A percentile compares a stretch with the other conserved stretches of the same genome.
Evolutionary conservation across 2,888 invertebrate species (phyloP).

Genomic region (Penaeus monodon): DNA sequence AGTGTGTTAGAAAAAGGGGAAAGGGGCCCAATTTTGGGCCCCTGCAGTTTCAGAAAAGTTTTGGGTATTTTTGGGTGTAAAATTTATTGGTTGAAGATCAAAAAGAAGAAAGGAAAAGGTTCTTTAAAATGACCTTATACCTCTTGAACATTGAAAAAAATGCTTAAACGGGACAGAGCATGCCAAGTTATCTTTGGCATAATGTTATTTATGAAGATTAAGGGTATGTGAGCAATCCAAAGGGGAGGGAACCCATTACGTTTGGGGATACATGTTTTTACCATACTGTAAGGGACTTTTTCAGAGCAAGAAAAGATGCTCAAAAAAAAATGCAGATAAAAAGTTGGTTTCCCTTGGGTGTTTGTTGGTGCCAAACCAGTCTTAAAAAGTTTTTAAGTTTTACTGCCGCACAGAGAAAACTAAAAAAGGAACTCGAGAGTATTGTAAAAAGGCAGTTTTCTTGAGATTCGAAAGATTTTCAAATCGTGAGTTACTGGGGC

Average conservation of each 20-base stretch:
- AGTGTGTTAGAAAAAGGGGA: constrained; percentile 80
- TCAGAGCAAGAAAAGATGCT: constrained; percentile 89
- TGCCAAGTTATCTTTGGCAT: constrained; percentile 85
- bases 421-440: constrained; percentile 86
- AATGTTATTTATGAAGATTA: constrained; percentile 95
- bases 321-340: constrained; percentile 70
- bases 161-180: constrained; percentile 67
- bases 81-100: constrained; percentile 27
- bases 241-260: constrained; percentile 79
- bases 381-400: constrained; percentile 89
- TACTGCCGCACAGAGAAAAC: constrained; percentile 79
- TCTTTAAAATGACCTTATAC: constrained; percentile 83
- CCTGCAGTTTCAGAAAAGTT: constrained; percentile 86
- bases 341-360: constrained; percentile 80
- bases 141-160: constrained; percentile 77
- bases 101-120: constrained; percentile 80
- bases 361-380: constrained; percentile 88
- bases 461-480: constrained; percentile 81
- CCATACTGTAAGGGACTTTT: constrained; percentile 92
- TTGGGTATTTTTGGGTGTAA: constrained; percentile 96
- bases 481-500: constrained; percentile 93
- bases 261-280: constrained; percentile 96
- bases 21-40: constrained; percentile 84
- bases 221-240: constrained; percentile 93
- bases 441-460: constrained; percentile 86